These are phyloP conservation scores for Oryzias javanicus DNA, from an alignment of 2,113 vertebrate genomes.

Conservation along the genomic window DNA sequence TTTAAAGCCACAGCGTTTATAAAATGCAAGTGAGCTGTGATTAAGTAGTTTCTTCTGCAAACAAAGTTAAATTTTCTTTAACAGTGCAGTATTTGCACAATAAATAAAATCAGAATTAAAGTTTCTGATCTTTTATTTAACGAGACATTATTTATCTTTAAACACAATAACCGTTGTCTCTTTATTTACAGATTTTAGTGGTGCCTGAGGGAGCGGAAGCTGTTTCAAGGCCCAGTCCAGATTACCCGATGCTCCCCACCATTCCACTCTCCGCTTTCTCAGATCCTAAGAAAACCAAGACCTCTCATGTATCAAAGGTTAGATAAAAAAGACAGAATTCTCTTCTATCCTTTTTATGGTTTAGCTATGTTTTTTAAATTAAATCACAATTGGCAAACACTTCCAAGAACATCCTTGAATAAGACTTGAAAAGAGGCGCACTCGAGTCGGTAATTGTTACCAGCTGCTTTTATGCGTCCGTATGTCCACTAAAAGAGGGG, in stretches of 20 bases:
- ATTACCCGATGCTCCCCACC: conserved; percentile 97
- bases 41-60: too few relatives aligned
- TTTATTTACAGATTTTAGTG: conserved; percentile 86
- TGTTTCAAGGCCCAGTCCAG: conserved; percentile 92
- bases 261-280: conserved; percentile 98
- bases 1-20: too few relatives aligned
- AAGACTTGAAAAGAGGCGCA: conserved; percentile 14
- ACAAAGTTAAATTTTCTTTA: too few relatives aligned
- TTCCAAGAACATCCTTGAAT: conserved; percentile 16
- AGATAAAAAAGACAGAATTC: conserved; percentile 31
- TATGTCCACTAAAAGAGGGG: conserved; percentile 7
- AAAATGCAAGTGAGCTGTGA: too few relatives aligned
- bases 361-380: background rate
- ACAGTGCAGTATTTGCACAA: too few relatives aligned
- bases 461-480: conserved; percentile 42
- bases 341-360: background rate
- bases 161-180: conserved; percentile 1
- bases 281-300: conserved; percentile 97
- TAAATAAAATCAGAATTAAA: too few relatives aligned
- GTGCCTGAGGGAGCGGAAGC: conserved; percentile 95
- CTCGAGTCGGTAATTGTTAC: conserved; percentile 29
- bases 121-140: too few relatives aligned
- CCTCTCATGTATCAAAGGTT: conserved; percentile 95
- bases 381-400: background rate
- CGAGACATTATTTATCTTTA: background rate